Conservation (phyloP, 2,797 vertebrate genomes). For the Pseudocheirus occidentalis region DNA sequence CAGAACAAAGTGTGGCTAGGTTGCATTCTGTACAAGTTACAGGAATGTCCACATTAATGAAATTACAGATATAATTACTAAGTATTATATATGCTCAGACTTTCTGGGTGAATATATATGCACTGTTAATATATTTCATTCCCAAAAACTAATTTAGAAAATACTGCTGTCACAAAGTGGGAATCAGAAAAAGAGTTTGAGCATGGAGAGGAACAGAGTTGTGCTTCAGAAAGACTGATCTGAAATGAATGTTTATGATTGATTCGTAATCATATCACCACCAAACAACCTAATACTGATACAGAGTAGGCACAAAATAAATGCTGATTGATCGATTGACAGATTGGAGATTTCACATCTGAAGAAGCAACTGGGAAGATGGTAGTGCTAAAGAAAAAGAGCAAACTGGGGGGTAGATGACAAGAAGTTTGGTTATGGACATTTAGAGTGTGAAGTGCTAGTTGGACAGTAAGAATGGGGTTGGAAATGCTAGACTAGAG, state of each 20-base stretch:
- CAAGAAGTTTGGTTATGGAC: neutral
- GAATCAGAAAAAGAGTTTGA: neutral
- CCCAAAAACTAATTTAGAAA: neutral
- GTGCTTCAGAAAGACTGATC: neutral
- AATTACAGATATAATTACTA: neutral
- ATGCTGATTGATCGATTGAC: neutral
- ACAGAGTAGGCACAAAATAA: neutral
- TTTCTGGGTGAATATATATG: neutral
- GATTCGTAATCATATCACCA: neutral
- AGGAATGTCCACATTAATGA: neutral
- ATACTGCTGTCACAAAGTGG: neutral
- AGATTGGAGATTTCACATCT: neutral
- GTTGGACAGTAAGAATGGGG: neutral
- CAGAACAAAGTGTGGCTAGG: neutral
- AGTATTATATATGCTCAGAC: neutral
- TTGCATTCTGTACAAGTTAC: neutral
- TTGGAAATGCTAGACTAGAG: neutral
- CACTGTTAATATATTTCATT: neutral
- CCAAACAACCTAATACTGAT: neutral
- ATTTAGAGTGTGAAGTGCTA: neutral
- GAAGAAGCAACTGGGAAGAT: neutral
- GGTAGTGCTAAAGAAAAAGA: neutral
- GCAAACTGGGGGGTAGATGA: neutral
- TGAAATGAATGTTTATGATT: neutral
- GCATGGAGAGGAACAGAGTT: neutral